Evolutionary conservation across 2,113 vertebrate genomes (phyloP), one percentile per base, ranked within the genome.

Genomic region (Hymenochirus boettgeri): DNA sequence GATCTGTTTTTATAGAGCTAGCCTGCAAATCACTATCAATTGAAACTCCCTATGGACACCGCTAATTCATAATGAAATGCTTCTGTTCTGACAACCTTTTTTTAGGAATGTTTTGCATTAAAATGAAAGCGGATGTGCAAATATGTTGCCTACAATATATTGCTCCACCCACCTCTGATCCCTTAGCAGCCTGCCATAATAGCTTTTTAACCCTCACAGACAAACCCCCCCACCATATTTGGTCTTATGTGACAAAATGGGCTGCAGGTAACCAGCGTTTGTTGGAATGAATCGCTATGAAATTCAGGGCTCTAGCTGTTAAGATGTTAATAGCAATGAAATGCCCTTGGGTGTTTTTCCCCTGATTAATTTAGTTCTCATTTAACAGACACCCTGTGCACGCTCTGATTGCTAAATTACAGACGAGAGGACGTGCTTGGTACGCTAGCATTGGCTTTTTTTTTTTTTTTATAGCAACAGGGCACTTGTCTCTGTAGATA

Each of bases 351-450:
- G 45, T 60, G 23, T 42, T 53, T 52, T 24, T 37, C 21, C 65
- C 42, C 23, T 57, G n/a, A 19, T 19, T 57, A 35, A 57, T 69
- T 60, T 45, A 52, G 22, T 27, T 60, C 33, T 45, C 47, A 60
- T 69, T 53, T 60, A 45, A 31, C 25, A 60, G 57, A 33, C 57
- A 35, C 57, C 47, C 60, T 39, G 47, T 24, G 48, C 33, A 53
- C 35, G 47, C 56, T 53, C 55, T 69, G 65, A 53, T 69, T 60
- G 57, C 65, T 69, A 69, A 69, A 69, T 69, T 69, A 53, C 47
- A 48, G 48, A 53, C 22, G 39, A 69, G 65, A 59, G 57, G 65
- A 59, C 51, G 19, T 69, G 56, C 53, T 69, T 50, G 47, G 57
- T 60, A 69, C 47, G 29, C 24, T 25, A 21, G 15, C 57, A 57